Evolutionary conservation across 2,797 vertebrate species (phyloP).

Genomic region (Oreortyx pictus): DNA sequence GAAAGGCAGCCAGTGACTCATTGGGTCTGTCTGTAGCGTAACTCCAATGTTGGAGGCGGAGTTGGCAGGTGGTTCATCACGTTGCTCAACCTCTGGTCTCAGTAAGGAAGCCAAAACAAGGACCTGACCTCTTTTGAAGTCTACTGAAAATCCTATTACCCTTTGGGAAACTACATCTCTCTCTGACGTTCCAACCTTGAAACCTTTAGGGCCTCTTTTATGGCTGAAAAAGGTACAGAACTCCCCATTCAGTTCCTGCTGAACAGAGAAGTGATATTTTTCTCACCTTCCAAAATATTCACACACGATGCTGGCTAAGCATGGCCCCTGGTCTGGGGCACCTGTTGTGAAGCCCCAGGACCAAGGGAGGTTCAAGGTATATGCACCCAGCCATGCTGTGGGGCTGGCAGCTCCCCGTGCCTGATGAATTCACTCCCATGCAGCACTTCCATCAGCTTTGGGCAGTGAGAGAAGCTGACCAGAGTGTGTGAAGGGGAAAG

Average conservation of each 20-base stretch:
- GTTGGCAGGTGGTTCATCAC: not conserved
- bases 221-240: not conserved
- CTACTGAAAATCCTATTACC: not conserved
- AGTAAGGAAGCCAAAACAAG: not conserved
- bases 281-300: not conserved
- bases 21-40: not conserved
- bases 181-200: not conserved
- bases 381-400: not conserved
- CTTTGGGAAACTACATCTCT: not conserved
- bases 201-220: not conserved
- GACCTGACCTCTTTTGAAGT: not conserved
- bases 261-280: not conserved
- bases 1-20: not conserved
- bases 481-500: not conserved
- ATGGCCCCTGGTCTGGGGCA: not conserved
- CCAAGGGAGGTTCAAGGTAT: not conserved
- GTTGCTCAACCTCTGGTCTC: not conserved
- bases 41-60: not conserved
- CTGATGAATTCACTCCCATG: not conserved
- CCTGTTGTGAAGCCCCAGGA: not conserved
- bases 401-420: not conserved
- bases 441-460: not conserved
- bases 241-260: not conserved
- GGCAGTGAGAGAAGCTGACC: not conserved
- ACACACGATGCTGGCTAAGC: not conserved